A percentile compares a stretch with the other conserved stretches of the same genome.
phyloP scores from a whole-genome alignment of 1,140 invertebrate species.

The Neuroterus valhalla region DNA sequence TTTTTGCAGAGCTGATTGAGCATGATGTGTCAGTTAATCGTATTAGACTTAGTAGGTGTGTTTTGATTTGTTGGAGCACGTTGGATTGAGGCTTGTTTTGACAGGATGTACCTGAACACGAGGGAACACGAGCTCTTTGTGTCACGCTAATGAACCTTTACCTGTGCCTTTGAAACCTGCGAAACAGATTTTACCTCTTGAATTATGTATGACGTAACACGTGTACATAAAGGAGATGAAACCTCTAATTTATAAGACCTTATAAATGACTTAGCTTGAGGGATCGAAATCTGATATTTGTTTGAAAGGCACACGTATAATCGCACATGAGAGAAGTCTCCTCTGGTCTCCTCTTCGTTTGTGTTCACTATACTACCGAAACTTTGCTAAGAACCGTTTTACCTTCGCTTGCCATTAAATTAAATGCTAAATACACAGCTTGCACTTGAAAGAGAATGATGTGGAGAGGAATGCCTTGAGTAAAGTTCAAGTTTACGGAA shows the following conservation, averaged over 20 bases:
- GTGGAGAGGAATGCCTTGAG: constrained; percentile 12
- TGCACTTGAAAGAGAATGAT: constrained; percentile 28
- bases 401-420: constrained; percentile 30
- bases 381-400: constrained; percentile 11
- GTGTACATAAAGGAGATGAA: constrained; percentile 6
- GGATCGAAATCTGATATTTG: background rate
- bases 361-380: constrained; percentile 5
- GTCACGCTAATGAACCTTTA: constrained; percentile 19
- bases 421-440: constrained; percentile 27
- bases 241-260: background rate
- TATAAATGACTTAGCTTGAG: background rate
- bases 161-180: constrained; percentile 1
- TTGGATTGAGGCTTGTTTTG: constrained; percentile 27
- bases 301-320: background rate
- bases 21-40: constrained; percentile 15
- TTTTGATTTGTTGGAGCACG: constrained; percentile 29
- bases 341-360: constrained; percentile 1
- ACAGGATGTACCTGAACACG: constrained; percentile 14
- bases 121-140: constrained; percentile 27
- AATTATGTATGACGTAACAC: background rate
- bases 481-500: constrained; percentile 9
- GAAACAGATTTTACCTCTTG: background rate
- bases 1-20: constrained; percentile 13
- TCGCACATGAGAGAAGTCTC: background rate
- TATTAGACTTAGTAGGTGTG: constrained; percentile 22